Evolutionary conservation across 2,113 vertebrate genomes (phyloP).

Genomic region (Sturnira hondurensis): DNA sequence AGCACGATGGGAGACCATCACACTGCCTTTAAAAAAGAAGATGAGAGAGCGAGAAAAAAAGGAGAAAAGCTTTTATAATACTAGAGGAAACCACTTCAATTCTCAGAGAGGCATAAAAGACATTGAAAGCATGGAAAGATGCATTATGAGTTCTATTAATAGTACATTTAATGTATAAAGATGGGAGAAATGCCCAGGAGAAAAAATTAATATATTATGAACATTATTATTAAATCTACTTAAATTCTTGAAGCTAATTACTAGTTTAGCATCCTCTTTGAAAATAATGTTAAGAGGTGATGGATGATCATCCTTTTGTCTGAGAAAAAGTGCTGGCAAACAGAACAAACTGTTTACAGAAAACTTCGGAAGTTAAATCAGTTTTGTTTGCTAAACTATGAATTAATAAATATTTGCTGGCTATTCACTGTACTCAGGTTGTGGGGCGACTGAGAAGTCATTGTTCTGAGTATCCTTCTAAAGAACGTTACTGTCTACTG

Average conservation of each 20-base stretch:
- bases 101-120: not conserved
- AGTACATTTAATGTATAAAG: not conserved
- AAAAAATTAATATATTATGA: not conserved
- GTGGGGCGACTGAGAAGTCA: not conserved
- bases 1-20: not conserved
- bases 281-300: not conserved
- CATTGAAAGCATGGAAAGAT: not conserved
- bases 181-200: not conserved
- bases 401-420: not conserved
- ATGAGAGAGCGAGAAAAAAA: not conserved
- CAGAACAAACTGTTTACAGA: not conserved
- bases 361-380: not conserved
- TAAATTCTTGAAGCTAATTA: not conserved
- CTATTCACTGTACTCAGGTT: not conserved
- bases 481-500: not conserved
- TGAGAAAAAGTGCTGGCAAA: not conserved
- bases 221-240: not conserved
- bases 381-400: not conserved
- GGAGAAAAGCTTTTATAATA: not conserved
- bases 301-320: not conserved
- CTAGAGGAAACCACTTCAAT: not conserved
- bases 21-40: not conserved
- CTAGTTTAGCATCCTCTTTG: not conserved
- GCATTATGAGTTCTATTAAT: not conserved
- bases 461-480: not conserved